Evolutionary conservation across 2,888 invertebrate genomes (phyloP), one percentile per base, ranked within the genome.

Genomic region (Invenusta paracnida): DNA sequence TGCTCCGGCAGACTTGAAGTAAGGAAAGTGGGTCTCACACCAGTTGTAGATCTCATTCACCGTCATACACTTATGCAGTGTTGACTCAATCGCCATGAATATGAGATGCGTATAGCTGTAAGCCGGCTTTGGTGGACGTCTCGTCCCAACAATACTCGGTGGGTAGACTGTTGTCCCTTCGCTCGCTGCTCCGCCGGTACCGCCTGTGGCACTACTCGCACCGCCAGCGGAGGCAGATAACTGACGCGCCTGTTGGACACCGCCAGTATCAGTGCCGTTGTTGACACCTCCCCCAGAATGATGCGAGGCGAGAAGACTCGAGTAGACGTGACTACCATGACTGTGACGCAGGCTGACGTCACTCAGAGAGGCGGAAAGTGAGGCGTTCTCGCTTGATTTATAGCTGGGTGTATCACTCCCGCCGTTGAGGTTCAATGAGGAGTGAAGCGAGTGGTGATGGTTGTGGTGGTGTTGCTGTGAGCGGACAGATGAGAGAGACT

Each of bases 81-180:
- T 85, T 2, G 85, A 85, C 67, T 86, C 86, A 66, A 86, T 86
- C 1, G 86, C 86, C 86, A 86, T 86, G 27, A 85, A 86, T 5
- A 86, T 86, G 13, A 86, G 67, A 48, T 86, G 86, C 2, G 86
- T 86, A 30, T 86, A 86, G 67, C 85, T 86, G 29, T 67, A 86
- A 17, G 31, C 84, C 5, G 86, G 86, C 27, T 84, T 84, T 5
- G 28, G 27, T 23, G 48, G 48, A 83, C 48, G 30, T 17, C 30
- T 11, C 2, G 31, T 48, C 5, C 48, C 83, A 11, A 30, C 48
- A 30, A 30, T 31, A 23, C 29, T 28, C 5, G 82, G 30, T 82
- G 82, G 30, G 23, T 73, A 73, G 11, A 23, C 73, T 13, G 73
- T 73, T 5, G 48, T 11, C 5, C 48, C 48, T 5, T 48, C 48